Conservation (phyloP, 2,888 invertebrate genomes). For the Nemotelus pantherinus region DNA sequence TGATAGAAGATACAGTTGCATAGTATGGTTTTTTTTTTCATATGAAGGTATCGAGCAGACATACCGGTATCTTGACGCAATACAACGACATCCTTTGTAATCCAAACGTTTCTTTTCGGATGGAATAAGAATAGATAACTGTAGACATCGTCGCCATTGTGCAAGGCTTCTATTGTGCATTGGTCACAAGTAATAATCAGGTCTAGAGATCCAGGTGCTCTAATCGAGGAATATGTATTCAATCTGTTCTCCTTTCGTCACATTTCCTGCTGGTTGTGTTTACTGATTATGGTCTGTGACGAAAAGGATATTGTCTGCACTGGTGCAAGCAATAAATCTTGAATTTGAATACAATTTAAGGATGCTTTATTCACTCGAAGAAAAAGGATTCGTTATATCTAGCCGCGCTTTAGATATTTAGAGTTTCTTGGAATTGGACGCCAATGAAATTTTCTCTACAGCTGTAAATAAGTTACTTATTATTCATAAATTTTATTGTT, state of each 20-base stretch:
- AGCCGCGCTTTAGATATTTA: too few species aligned
- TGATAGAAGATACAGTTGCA: slow-evolving; percentile 20
- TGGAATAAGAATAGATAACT: slow-evolving; percentile 34
- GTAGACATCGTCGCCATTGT: slow-evolving; percentile 31
- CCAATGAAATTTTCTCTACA: too few species aligned
- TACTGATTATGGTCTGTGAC: slow-evolving; percentile 37
- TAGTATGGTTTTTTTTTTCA: slow-evolving; percentile 1
- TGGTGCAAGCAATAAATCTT: background rate
- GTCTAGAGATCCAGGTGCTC: slow-evolving; percentile 35
- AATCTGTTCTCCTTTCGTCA: slow-evolving; percentile 33
- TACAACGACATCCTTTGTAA: slow-evolving; percentile 26
- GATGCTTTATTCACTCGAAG: background rate
- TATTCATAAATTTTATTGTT: too few species aligned
- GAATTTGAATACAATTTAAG: slow-evolving; percentile 19
- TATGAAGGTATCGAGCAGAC: background rate
- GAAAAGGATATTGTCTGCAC: slow-evolving; percentile 19
- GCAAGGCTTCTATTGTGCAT: slow-evolving; percentile 4
- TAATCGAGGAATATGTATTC: slow-evolving; percentile 6
- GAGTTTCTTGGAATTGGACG: too few species aligned
- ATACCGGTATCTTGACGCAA: slow-evolving; percentile 19
- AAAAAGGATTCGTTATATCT: too few species aligned
- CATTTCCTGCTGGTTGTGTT: slow-evolving; percentile 44
- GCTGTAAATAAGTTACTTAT: too few species aligned
- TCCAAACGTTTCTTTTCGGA: slow-evolving; percentile 15
- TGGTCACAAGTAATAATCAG: slow-evolving; percentile 38